phyloP scores from a whole-genome alignment of 2,888 invertebrate genomes.

The Plemyria rubiginata region DNA sequence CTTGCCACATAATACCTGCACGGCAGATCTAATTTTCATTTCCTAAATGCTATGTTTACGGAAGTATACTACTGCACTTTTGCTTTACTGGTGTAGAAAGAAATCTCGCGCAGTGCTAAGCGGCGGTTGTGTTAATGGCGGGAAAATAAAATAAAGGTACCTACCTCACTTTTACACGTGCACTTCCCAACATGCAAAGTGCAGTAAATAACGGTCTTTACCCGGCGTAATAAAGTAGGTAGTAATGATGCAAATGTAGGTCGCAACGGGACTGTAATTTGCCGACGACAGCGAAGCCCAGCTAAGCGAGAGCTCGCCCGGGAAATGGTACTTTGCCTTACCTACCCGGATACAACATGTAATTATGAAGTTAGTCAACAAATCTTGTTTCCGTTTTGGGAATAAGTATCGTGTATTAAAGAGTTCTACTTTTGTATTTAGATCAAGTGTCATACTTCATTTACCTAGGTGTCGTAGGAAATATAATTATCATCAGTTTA shows the following conservation, averaged over 20 bases:
- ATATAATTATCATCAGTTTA: too few species aligned
- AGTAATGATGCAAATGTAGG: conserved; percentile 57
- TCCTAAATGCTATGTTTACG: too few species aligned
- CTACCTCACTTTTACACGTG: conserved; percentile 8
- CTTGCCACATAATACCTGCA: too few species aligned
- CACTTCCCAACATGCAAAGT: conserved; percentile 25
- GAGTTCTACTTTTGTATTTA: too few species aligned
- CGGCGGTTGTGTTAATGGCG: background rate
- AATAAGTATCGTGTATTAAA: background rate
- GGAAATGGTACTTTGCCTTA: conserved; percentile 26
- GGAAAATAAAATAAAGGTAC: background rate
- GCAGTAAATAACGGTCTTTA: conserved; percentile 42
- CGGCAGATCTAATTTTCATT: too few species aligned
- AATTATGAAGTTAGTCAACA: conserved; percentile 27
- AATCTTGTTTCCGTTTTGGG: conserved; percentile 16
- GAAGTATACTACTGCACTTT: too few species aligned
- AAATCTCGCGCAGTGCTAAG: background rate
- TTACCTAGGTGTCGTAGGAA: too few species aligned
- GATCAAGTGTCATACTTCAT: too few species aligned
- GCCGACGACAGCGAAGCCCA: conserved; percentile 27
- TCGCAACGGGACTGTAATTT: conserved; percentile 53
- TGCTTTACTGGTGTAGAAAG: background rate
- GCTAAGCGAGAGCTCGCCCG: conserved; percentile 36
- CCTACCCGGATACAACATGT: conserved; percentile 16
- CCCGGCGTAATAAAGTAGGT: conserved; percentile 48